phyloP scores from a whole-genome alignment of 2,888 invertebrate genomes.

The Mesochorus sp. region DNA sequence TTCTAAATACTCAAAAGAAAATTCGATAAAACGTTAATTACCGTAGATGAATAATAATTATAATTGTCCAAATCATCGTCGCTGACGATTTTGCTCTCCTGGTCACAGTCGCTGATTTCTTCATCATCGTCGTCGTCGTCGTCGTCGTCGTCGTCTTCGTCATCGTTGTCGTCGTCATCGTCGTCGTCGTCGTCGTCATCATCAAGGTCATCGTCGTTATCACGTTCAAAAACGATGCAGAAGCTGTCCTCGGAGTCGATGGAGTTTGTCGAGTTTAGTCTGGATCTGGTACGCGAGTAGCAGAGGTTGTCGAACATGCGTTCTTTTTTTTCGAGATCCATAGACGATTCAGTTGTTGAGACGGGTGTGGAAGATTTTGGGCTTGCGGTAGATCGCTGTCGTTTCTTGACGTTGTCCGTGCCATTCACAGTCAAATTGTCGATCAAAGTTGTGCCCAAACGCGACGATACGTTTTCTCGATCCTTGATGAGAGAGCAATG shows the following conservation, averaged over 20 bases:
- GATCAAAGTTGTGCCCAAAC: slow-evolving; percentile 24
- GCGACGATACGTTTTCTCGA: slow-evolving; percentile 11
- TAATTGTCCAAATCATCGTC: too few species aligned
- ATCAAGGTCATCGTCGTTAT: slow-evolving; percentile 64
- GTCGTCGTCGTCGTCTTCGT: slow-evolving; percentile 40
- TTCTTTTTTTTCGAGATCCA: slow-evolving; percentile 45
- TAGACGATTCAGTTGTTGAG: slow-evolving; percentile 62
- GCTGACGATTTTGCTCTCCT: too few species aligned
- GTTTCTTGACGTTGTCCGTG: slow-evolving; percentile 50
- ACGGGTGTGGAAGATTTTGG: slow-evolving; percentile 58
- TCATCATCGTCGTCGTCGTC: slow-evolving; percentile 35
- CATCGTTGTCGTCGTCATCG: slow-evolving; percentile 49
- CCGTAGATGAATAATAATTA: too few species aligned
- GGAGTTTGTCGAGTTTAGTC: slow-evolving; percentile 73
- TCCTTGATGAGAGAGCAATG: neutral
- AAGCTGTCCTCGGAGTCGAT: slow-evolving; percentile 77
- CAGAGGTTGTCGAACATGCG: slow-evolving; percentile 27
- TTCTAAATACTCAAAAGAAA: neutral
- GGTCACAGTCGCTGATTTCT: too few species aligned
- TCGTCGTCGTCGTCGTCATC: slow-evolving; percentile 65
- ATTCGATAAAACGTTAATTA: too few species aligned
- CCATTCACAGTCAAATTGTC: slow-evolving; percentile 64
- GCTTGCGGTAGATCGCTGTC: slow-evolving; percentile 44
- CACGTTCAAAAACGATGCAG: slow-evolving; percentile 73
- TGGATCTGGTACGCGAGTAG: slow-evolving; percentile 57